Conservation (phyloP, 2,797 vertebrate species). For the Agapornis canus region DNA sequence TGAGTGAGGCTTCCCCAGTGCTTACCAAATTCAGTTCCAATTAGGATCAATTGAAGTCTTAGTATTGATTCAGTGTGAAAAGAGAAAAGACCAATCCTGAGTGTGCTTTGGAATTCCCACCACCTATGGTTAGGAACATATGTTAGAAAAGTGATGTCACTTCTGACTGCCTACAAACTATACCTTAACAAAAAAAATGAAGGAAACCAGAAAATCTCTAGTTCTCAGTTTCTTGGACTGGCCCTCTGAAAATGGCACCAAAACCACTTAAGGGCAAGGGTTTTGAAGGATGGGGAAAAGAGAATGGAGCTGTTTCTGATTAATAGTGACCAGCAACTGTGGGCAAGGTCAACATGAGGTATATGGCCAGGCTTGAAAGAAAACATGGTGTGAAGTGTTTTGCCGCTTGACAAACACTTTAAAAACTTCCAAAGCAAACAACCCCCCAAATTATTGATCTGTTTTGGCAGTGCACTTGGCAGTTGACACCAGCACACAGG, state of each 20-base stretch:
- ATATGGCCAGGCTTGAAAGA: background rate
- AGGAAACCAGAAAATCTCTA: background rate
- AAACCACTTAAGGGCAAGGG: background rate
- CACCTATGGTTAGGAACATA: background rate
- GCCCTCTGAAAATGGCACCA: background rate
- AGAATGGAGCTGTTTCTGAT: background rate
- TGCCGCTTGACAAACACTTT: background rate
- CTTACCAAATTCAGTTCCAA: background rate
- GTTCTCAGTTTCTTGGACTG: conserved; percentile 3
- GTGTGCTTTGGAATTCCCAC: background rate
- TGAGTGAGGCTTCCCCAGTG: background rate
- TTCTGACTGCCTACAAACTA: background rate
- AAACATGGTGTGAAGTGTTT: background rate
- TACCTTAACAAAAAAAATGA: background rate
- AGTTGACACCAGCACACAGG: background rate
- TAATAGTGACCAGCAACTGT: background rate
- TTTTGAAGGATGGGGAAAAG: background rate
- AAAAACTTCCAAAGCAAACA: background rate
- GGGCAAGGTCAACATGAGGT: background rate
- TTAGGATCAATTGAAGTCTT: background rate
- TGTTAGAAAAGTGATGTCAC: background rate
- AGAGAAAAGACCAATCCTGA: background rate
- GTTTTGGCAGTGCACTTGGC: background rate
- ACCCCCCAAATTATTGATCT: background rate
- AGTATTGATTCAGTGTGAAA: background rate